Base-by-base conservation (phyloP, 30 jellyfish, hydroid and myxozoan genomes). In the Hydractinia echinata region DNA sequence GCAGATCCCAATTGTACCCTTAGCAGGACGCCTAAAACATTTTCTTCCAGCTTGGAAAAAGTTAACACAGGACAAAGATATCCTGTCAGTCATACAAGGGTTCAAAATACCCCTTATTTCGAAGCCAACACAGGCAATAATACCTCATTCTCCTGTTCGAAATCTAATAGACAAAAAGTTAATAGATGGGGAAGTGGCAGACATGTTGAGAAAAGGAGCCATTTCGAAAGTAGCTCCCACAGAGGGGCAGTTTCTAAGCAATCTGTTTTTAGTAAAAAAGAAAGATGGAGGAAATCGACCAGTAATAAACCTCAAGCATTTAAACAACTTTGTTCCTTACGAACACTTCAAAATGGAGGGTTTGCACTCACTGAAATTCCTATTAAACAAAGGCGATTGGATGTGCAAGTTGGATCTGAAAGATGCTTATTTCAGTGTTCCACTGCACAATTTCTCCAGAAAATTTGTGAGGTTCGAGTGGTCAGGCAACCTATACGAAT, bases 291-390 rank as follows among this genome's bases (percentile, higher is more conserved):
- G 16, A 64, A 7, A 64, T 6, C 74, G 74, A 13, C 16, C 74
- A n/a, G 74, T 64, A 64, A 64, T 64, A 64, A 64, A 64, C 39
- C 39, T 64, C 10, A 64, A 64, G 74, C 51, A 13, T 2, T 51
- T 64, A 44, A 7, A 64, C 74, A 64, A 64, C 3, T 51, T n/a
- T 64, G 74, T 13, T n/a, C 74, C 74, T 51, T 64, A 64, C 74
- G 51, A 64, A 64, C 74, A 64, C 74, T 64, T 64, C 74, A 64
- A 64, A 13, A 64, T 64, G 74, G 74, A 64, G 74, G 74, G 16
- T 64, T 64, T 64, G 74, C 74, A 64, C 9, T n/a, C 19, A n/a
- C 74, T 64, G 2, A 64, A 64, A 64, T 64, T 7, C 74, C 19
- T 64, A 51, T 64, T 56, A 48, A 76, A 15, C 19, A 5, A 64